Conservation (phyloP, 2,797 vertebrate species). For the Phalanger gymnotis region DNA sequence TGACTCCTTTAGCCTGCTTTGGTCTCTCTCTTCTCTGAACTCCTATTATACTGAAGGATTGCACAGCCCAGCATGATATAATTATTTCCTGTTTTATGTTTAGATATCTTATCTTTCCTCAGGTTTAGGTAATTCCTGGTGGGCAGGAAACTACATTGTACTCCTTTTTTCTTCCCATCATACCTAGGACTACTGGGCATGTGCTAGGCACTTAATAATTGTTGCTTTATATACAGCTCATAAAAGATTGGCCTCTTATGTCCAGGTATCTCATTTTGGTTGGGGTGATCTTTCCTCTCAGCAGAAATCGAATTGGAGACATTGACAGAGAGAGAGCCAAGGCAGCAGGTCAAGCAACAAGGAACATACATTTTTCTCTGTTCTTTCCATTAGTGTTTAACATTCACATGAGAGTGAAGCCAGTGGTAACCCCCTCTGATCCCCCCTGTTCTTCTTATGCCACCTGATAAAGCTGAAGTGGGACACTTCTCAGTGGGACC, state of each 20-base stretch:
- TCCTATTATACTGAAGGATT: neutral
- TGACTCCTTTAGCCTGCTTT: neutral
- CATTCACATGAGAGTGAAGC: neutral
- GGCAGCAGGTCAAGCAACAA: neutral
- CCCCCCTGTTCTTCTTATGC: neutral
- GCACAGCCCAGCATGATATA: neutral
- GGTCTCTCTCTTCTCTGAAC: neutral
- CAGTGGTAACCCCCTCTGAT: fast-evolving
- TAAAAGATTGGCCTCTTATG: neutral
- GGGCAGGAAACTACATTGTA: neutral
- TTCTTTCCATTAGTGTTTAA: neutral
- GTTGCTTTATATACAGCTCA: slow-evolving; percentile 10
- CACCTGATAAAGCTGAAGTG: neutral
- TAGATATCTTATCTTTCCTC: neutral
- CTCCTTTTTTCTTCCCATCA: neutral
- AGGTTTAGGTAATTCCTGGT: neutral
- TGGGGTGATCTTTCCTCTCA: neutral
- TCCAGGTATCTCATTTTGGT: neutral
- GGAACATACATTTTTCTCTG: neutral
- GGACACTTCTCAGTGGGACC: neutral
- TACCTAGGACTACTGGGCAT: neutral
- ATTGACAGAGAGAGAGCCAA: neutral
- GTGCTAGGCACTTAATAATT: slow-evolving; percentile 27
- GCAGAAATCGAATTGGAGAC: neutral
- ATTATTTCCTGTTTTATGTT: slow-evolving; percentile 4